phyloP scores from a whole-genome alignment of 2,797 vertebrate species.

The Atherinosoma microstoma region DNA sequence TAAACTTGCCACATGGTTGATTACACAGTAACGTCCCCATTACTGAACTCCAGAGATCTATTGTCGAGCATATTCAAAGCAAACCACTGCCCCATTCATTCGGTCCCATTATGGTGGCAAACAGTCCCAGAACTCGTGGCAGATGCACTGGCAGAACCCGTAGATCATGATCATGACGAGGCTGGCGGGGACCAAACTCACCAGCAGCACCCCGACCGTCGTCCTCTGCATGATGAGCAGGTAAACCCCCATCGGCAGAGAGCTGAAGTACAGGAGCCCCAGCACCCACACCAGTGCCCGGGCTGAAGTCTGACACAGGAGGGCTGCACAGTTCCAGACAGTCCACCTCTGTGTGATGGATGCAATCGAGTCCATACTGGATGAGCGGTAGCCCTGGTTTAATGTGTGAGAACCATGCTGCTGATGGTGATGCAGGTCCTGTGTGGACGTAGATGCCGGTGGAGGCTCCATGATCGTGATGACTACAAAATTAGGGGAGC shows the following conservation, averaged over 20 bases:
- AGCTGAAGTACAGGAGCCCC: conserved; percentile 94
- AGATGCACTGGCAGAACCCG: conserved; percentile 94
- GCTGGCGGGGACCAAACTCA: conserved; percentile 95
- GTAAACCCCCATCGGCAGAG: conserved; percentile 95
- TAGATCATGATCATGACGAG: conserved; percentile 93
- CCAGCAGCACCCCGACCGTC: conserved; percentile 90
- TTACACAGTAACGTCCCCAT: conserved; percentile 43
- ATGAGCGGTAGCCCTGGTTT: conserved; percentile 84
- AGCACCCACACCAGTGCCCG: conserved; percentile 92
- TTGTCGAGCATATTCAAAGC: conserved; percentile 44
- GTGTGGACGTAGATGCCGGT: conserved; percentile 25
- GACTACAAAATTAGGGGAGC: conserved; percentile 92
- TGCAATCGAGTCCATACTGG: conserved; percentile 91
- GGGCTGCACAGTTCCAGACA: conserved; percentile 91
- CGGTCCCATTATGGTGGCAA: conserved; percentile 80
- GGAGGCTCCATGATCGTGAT: conserved; percentile 96
- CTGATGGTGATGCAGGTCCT: conserved; percentile 23
- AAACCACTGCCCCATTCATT: conserved; percentile 13
- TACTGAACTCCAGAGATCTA: conserved; percentile 40
- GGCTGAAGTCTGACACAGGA: conserved; percentile 91
- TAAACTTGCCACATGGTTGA: conserved; percentile 14
- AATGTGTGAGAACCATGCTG: conserved; percentile 53
- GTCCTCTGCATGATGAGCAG: conserved; percentile 95
- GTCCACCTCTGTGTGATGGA: conserved; percentile 90
- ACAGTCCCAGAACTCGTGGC: conserved; percentile 93